A percentile compares a stretch with the other conserved stretches of the same genome.
These are phyloP conservation scores for Spodoptera littoralis DNA, from an alignment of 2,888 invertebrate genomes.

Conservation along the genomic window DNA sequence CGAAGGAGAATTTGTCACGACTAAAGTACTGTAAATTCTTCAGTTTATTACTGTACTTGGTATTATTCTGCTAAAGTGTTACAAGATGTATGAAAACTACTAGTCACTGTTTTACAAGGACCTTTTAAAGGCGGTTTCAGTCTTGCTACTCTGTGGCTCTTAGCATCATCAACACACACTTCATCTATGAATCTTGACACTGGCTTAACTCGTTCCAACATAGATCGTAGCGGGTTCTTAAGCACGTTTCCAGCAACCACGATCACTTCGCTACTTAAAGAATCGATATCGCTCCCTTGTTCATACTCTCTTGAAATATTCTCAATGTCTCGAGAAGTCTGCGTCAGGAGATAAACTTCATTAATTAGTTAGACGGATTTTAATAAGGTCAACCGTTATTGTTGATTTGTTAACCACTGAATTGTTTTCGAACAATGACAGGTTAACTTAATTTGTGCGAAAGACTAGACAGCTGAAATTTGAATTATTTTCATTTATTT, in stretches of 20 bases:
- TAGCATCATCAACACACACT: conserved; percentile 40
- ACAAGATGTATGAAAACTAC: conserved; percentile 17
- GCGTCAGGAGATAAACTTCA: conserved; percentile 55
- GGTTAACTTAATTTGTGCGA: not conserved
- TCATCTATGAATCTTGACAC: conserved; percentile 53
- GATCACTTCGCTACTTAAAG: conserved; percentile 52
- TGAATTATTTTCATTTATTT: not conserved
- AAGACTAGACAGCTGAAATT: conserved; percentile 3
- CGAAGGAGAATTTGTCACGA: conserved; percentile 29
- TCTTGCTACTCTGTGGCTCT: conserved; percentile 19
- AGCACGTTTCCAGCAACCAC: conserved; percentile 68
- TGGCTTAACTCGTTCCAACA: conserved; percentile 59
- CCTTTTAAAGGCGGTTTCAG: conserved; percentile 19
- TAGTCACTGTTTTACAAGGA: conserved; percentile 9
- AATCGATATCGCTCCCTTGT: conserved; percentile 58
- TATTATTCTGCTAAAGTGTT: conserved; percentile 23
- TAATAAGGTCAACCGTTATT: conserved; percentile 50
- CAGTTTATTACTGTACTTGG: conserved; percentile 39
- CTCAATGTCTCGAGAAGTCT: conserved; percentile 52
- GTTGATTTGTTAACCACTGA: conserved; percentile 32
- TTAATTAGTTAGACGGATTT: conserved; percentile 42
- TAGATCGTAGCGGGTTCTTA: conserved; percentile 58
- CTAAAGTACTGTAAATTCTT: conserved; percentile 33
- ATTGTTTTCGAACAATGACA: conserved; percentile 26
- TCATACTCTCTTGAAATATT: conserved; percentile 52